Evolutionary conservation across 1,140 invertebrate species (phyloP).

Genomic region (Harlomillsia oculata): DNA sequence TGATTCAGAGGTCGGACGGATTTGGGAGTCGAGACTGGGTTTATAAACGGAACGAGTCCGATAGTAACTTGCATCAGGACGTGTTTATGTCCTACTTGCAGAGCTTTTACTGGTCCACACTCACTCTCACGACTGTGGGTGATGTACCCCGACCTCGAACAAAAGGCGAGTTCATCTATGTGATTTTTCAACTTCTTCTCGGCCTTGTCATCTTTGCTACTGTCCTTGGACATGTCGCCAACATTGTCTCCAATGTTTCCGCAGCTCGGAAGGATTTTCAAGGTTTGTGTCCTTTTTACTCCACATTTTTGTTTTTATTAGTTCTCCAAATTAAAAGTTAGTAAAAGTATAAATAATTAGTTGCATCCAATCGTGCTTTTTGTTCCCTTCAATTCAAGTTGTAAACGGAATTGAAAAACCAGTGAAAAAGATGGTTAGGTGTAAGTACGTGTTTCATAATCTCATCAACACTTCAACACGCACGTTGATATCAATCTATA

Average conservation of each 20-base stretch:
- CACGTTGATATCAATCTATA: too few relatives aligned
- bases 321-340: too few relatives aligned
- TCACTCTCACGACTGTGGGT: conserved; percentile 83
- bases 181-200: conserved; percentile 79
- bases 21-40: conserved; percentile 87
- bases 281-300: conserved; percentile 54
- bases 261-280: conserved; percentile 90
- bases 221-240: conserved; percentile 85
- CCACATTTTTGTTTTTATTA: background rate
- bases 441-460: too few relatives aligned
- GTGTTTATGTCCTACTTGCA: conserved; percentile 90
- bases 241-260: conserved; percentile 90
- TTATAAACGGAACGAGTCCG: conserved; percentile 48
- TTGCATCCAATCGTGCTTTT: too few relatives aligned
- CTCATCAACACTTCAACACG: too few relatives aligned
- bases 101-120: conserved; percentile 95
- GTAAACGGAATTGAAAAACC: too few relatives aligned
- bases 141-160: conserved; percentile 57
- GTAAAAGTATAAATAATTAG: too few relatives aligned
- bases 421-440: too few relatives aligned
- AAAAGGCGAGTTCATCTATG: conserved; percentile 82
- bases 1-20: conserved; percentile 87
- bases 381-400: too few relatives aligned
- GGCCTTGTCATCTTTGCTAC: conserved; percentile 84
- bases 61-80: conserved; percentile 63